phyloP scores from a whole-genome alignment of 1,140 invertebrate species.

The Drosophila pruinosa region DNA sequence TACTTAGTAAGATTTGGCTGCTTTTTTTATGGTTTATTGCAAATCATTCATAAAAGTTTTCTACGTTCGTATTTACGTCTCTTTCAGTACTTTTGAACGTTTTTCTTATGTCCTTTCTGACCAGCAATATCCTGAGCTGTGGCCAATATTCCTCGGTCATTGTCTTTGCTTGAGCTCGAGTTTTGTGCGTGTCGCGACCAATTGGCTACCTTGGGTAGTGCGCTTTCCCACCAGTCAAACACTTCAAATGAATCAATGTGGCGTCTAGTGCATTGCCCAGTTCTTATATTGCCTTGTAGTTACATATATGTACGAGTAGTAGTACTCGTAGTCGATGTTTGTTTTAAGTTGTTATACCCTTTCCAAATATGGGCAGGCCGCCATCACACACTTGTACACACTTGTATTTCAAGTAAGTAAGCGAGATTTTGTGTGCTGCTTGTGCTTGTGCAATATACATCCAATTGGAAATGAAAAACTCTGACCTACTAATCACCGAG shows the following conservation, averaged over 20 bases:
- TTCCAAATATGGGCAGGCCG: conserved; percentile 67
- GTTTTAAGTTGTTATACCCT: conserved; percentile 64
- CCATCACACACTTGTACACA: conserved; percentile 49
- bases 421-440: conserved; percentile 51
- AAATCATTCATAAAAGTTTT: neutral
- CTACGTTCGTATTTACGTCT: too few species aligned
- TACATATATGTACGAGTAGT: conserved; percentile 42
- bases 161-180: neutral
- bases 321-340: conserved; percentile 46
- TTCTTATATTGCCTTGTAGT: conserved; percentile 70
- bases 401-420: conserved; percentile 32
- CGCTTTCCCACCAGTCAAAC: conserved; percentile 63
- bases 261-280: conserved; percentile 46
- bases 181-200: conserved; percentile 7
- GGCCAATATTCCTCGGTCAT: neutral
- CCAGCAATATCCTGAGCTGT: conserved; percentile 8
- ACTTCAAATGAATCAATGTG: conserved; percentile 62
- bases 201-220: conserved; percentile 32
- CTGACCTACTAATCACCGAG: conserved; percentile 80
- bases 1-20: neutral
- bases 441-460: conserved; percentile 75
- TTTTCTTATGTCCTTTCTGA: neutral
- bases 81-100: neutral
- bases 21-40: too few species aligned
- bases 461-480: conserved; percentile 81